Evolutionary conservation across 2,797 vertebrate genomes (phyloP).

Genomic region (Anomalospiza imberbis): DNA sequence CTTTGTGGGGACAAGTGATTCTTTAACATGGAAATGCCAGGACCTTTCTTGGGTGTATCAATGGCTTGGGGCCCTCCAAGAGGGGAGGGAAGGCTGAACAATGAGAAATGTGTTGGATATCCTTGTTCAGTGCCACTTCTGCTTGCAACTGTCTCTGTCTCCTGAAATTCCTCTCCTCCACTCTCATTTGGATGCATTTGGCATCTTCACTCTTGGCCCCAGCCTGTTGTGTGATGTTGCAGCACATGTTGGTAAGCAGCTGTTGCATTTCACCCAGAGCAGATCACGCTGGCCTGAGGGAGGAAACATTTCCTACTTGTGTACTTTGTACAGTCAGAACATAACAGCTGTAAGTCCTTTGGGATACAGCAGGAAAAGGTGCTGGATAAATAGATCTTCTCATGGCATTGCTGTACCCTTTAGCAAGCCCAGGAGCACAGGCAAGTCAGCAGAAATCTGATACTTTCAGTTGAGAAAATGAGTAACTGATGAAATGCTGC

Average conservation of each 20-base stretch:
- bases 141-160: neutral
- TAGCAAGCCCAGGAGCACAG: neutral
- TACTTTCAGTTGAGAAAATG: neutral
- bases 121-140: neutral
- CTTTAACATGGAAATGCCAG: neutral
- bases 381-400: neutral
- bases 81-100: neutral
- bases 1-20: neutral
- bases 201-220: neutral
- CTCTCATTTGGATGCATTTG: neutral
- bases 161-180: neutral
- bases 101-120: neutral
- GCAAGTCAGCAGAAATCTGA: neutral
- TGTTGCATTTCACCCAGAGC: constrained; percentile 23
- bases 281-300: neutral
- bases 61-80: neutral
- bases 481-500: neutral
- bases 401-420: neutral
- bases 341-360: neutral
- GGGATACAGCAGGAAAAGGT: neutral
- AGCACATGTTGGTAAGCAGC: constrained; percentile 26
- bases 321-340: neutral
- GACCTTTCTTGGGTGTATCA: neutral
- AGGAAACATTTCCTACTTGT: constrained; percentile 28
- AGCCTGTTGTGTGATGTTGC: neutral